Percentiles rank a stretch among this genome's conserved stretches.
These are phyloP conservation scores for Electrona antarctica DNA, from an alignment of 2,113 vertebrate species.

Conservation along the genomic window DNA sequence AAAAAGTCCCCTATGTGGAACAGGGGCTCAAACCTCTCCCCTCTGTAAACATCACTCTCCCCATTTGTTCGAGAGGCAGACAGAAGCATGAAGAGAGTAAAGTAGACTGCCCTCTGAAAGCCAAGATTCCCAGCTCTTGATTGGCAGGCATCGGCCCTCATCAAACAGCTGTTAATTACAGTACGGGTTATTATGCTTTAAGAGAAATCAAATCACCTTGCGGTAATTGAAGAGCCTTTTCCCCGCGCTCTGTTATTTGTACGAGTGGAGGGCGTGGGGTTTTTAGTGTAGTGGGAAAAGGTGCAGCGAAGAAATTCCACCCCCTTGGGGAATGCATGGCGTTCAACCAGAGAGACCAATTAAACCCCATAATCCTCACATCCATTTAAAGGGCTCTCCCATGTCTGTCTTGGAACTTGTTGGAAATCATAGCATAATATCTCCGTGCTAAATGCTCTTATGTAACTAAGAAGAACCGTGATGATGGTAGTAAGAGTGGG, in stretches of 20 bases:
- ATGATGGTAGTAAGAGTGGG: slow-evolving; percentile 11
- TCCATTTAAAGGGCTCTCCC: slow-evolving; percentile 50
- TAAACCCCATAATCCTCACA: slow-evolving; percentile 54
- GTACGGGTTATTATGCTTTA: slow-evolving; percentile 47
- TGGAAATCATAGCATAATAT: slow-evolving; percentile 19
- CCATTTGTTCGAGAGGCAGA: slow-evolving; percentile 12
- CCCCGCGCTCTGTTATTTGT: slow-evolving; percentile 59
- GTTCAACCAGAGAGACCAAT: slow-evolving; percentile 33
- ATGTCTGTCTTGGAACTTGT: slow-evolving; percentile 32
- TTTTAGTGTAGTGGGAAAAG: slow-evolving; percentile 9
- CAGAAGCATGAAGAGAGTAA: slow-evolving; percentile 5
- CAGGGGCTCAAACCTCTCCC: neutral
- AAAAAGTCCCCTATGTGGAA: neutral
- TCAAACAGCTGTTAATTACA: slow-evolving; percentile 61
- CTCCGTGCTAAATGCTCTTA: neutral
- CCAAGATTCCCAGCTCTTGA: slow-evolving; percentile 42
- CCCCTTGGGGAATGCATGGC: slow-evolving; percentile 42
- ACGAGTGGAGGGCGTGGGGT: slow-evolving; percentile 40
- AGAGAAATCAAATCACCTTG: slow-evolving; percentile 62
- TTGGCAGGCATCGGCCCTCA: slow-evolving; percentile 47
- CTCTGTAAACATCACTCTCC: slow-evolving; percentile 17
- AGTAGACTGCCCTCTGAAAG: slow-evolving; percentile 34
- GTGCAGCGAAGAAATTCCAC: slow-evolving; percentile 51
- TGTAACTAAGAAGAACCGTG: neutral
- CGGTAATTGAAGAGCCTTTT: slow-evolving; percentile 68